A percentile compares a stretch with the other conserved stretches of the same genome.
These are phyloP conservation scores for Diarsia mendica DNA, from an alignment of 2,888 invertebrate species.

Conservation along the genomic window DNA sequence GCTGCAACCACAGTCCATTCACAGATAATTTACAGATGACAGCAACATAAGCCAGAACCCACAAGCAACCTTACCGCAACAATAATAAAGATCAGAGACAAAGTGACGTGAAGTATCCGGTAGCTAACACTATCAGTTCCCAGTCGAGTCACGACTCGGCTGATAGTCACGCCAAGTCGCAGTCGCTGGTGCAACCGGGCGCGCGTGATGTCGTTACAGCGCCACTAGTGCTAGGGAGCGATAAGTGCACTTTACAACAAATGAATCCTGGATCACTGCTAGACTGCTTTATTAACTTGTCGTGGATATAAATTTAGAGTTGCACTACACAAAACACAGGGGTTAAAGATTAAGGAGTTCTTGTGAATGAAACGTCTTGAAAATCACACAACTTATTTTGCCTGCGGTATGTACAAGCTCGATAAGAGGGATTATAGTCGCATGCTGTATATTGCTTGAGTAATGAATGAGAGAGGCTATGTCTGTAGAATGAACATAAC, in stretches of 20 bases:
- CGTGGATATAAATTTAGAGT: slow-evolving; percentile 17
- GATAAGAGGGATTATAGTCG: not conserved
- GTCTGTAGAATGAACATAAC: too few relatives aligned
- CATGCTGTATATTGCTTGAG: not conserved
- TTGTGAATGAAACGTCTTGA: slow-evolving; percentile 8
- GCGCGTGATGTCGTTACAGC: slow-evolving; percentile 54
- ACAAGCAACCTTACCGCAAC: not conserved
- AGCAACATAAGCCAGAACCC: not conserved
- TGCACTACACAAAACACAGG: not conserved
- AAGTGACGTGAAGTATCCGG: not conserved
- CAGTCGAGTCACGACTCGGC: slow-evolving; percentile 49
- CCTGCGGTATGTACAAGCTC: accelerated
- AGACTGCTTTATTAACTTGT: slow-evolving; percentile 28
- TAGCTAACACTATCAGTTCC: slow-evolving; percentile 12
- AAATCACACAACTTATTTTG: not conserved
- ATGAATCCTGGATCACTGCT: slow-evolving; percentile 28
- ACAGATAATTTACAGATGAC: not conserved
- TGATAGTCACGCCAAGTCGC: slow-evolving; percentile 40
- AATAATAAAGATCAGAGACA: not conserved
- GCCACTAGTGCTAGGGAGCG: slow-evolving; percentile 28
- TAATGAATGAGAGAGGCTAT: too few relatives aligned
- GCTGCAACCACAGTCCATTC: not conserved
- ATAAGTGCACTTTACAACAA: slow-evolving; percentile 55
- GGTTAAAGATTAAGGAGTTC: not conserved
- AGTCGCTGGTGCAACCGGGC: slow-evolving; percentile 6